Percentiles rank a stretch among this genome's conserved stretches.
Conservation (phyloP, 2,888 invertebrate genomes). For the Apamea epomidion region DNA sequence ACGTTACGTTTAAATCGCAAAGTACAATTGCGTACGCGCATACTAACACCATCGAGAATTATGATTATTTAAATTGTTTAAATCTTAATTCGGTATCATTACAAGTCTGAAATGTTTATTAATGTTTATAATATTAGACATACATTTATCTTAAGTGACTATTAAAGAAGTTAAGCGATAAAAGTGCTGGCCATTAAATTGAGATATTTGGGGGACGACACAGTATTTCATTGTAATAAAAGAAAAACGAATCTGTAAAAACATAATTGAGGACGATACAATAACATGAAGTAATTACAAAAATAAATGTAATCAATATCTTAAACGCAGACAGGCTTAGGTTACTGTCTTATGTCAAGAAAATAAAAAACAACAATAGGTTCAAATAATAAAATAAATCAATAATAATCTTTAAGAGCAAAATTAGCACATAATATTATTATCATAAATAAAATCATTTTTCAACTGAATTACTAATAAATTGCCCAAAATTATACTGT, state of each 20-base stretch:
- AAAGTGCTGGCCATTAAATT: slow-evolving; percentile 81
- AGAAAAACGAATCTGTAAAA: slow-evolving; percentile 39
- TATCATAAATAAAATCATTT: neutral
- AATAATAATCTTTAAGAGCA: neutral
- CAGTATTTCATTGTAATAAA: slow-evolving; percentile 57
- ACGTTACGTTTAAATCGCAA: slow-evolving; percentile 51
- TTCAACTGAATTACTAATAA: slow-evolving; percentile 9
- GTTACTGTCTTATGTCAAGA: slow-evolving; percentile 35
- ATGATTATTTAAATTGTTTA: slow-evolving; percentile 61
- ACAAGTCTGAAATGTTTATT: slow-evolving; percentile 71
- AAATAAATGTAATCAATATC: slow-evolving; percentile 28
- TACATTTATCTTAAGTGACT: slow-evolving; percentile 74
- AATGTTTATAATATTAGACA: slow-evolving; percentile 66
- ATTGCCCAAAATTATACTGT: slow-evolving; percentile 51
- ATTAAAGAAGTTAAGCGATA: slow-evolving; percentile 73
- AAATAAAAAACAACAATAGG: slow-evolving; percentile 15
- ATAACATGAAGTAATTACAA: slow-evolving; percentile 32
- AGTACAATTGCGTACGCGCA: slow-evolving; percentile 55
- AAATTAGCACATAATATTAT: neutral
- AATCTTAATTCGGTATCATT: slow-evolving; percentile 75
- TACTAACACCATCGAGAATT: slow-evolving; percentile 61
- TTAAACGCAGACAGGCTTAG: slow-evolving; percentile 28
- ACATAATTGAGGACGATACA: slow-evolving; percentile 52
- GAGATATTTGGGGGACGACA: slow-evolving; percentile 73
- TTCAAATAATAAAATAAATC: slow-evolving; percentile 25